Evolutionary conservation across 2,888 invertebrate genomes (phyloP).

Genomic region (Syrphus vitripennis): DNA sequence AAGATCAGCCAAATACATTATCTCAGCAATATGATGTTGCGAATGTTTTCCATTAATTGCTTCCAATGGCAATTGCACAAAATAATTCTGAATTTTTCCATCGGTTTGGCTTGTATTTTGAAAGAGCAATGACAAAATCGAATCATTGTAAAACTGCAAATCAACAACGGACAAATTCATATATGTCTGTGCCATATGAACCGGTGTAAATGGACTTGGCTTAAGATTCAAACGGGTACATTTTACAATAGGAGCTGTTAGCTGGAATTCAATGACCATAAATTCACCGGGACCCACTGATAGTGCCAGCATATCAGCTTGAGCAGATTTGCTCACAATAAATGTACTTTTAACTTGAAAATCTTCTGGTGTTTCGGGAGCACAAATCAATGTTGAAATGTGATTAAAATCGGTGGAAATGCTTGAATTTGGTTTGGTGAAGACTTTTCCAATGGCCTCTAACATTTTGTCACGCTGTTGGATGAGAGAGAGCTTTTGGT

Average conservation of each 20-base stretch:
- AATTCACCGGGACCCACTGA: slow-evolving; percentile 77
- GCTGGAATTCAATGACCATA: slow-evolving; percentile 77
- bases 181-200: slow-evolving; percentile 72
- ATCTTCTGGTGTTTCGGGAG: slow-evolving; percentile 65
- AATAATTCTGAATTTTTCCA: slow-evolving; percentile 82
- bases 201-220: slow-evolving; percentile 79
- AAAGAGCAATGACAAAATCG: slow-evolving; percentile 87
- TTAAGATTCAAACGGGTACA: slow-evolving; percentile 83
- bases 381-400: slow-evolving; percentile 82
- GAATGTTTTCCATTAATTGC: slow-evolving; percentile 80
- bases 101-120: slow-evolving; percentile 82
- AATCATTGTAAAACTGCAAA: slow-evolving; percentile 87
- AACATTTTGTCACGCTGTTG: slow-evolving; percentile 90
- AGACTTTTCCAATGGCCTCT: slow-evolving; percentile 85
- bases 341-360: slow-evolving; percentile 75
- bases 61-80: slow-evolving; percentile 80
- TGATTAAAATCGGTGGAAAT: slow-evolving; percentile 85
- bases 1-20: slow-evolving; percentile 75
- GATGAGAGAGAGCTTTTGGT: slow-evolving; percentile 88
- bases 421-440: slow-evolving; percentile 85
- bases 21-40: slow-evolving; percentile 74
- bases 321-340: slow-evolving; percentile 75
- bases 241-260: slow-evolving; percentile 80
- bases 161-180: slow-evolving; percentile 84
- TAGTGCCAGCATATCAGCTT: slow-evolving; percentile 76